Base-by-base conservation (phyloP, 2,888 invertebrate species). In the Lordiphosa fenestrarum region DNA sequence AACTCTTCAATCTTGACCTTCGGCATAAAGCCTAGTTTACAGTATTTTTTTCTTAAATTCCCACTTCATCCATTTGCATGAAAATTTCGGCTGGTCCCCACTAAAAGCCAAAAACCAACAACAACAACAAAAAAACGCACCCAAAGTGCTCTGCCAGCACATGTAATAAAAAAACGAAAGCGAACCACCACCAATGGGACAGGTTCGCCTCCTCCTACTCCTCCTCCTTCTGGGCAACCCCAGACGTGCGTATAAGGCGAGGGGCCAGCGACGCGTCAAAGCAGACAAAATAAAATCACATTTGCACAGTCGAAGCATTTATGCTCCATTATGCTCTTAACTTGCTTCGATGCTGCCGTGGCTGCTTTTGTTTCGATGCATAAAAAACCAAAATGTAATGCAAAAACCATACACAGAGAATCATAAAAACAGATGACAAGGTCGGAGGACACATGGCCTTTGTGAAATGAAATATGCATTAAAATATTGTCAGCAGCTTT, bases 291-390 rank as follows among this genome's bases (percentile, higher is more conserved):
- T 60, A 66, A 80, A 83, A 80, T 80, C 76, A 69, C 77, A 76
- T 80, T 75, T 80, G 69, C 57, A 60, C 54, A 69, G 67, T 61
- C 70, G 64, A 61, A 81, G 70, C 84, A 81, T 84, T 77, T 77
- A 76, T 84, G 76, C 64, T 81, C 73, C 77, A 77, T 84, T 81
- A 77, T 81, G 77, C 84, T 70, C 66, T 76, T 73, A 73, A 70
- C 81, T 64, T 63, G 62, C 39, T 30, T 30, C 30, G 30, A 9
- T 30, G 30, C 30, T 63, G 48, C 52, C 49, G 40, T 42, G 23
- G 23, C 38, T 47, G 48, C 73, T 66, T 72, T 76, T 69, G 66
- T 80, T 62, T 67, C 66, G 56, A 64, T 65, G 57, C 7, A 12
- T n/a, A 55, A 63, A 65, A 65, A 74, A 71, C 64, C 64, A 64